Evolutionary conservation across 2,113 vertebrate species (phyloP).

Genomic region (Caranx ignobilis): DNA sequence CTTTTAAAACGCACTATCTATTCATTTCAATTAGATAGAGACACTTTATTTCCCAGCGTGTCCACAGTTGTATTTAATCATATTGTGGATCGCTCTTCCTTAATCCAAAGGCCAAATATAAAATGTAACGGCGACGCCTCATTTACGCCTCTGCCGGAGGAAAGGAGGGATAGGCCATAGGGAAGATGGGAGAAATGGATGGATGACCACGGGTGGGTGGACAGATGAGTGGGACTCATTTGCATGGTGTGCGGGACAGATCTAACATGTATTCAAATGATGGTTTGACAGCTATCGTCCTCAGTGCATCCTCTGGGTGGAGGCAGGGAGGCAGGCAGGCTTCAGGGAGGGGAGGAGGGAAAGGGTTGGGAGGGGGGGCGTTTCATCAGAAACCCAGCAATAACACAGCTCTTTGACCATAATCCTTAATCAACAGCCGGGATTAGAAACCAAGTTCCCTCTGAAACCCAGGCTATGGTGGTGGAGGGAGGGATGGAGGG

Average conservation of each 20-base stretch:
- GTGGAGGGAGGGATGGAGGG: background rate
- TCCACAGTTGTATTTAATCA: background rate
- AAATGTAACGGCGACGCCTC: background rate
- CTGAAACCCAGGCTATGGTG: constrained; percentile 17
- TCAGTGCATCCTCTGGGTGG: background rate
- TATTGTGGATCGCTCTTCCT: too few relatives aligned
- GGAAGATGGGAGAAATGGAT: background rate
- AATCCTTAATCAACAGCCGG: constrained; percentile 75
- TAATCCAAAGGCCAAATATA: background rate
- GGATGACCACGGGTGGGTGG: background rate
- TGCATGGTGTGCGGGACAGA: constrained; percentile 48
- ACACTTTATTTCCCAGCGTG: background rate
- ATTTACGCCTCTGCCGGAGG: background rate
- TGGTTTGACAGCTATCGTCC: constrained; percentile 41
- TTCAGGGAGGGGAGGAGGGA: background rate
- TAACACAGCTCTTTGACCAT: constrained; percentile 42
- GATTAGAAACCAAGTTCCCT: constrained; percentile 65
- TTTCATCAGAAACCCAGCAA: constrained; percentile 27
- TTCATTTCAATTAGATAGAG: background rate
- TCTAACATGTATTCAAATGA: constrained; percentile 54
- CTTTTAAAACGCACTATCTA: background rate
- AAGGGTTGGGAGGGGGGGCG: background rate
- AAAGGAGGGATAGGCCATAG: background rate
- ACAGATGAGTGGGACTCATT: constrained; percentile 38
- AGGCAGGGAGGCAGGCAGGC: background rate